Evolutionary conservation across 1,140 invertebrate species (phyloP).

Genomic region (Scaptomyza montana): DNA sequence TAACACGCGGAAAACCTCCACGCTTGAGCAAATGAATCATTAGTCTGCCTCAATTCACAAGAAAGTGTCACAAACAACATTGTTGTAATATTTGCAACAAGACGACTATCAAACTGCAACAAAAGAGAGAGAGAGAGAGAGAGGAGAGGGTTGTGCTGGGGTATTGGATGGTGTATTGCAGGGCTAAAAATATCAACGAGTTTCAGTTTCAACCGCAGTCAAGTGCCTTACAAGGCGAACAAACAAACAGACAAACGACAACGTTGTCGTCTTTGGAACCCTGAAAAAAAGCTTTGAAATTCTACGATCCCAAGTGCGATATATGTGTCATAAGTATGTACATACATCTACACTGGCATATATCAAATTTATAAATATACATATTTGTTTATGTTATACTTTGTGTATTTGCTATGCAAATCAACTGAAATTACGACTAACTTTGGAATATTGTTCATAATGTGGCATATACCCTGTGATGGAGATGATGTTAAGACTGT

Average conservation of each 20-base stretch:
- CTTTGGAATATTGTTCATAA: constrained; percentile 37
- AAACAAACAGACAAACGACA: too few species aligned
- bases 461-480: constrained; percentile 33
- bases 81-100: background rate
- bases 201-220: constrained; percentile 75
- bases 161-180: constrained; percentile 16
- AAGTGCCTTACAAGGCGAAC: constrained; percentile 67
- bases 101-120: background rate
- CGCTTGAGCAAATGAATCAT: constrained; percentile 11
- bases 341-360: constrained; percentile 22
- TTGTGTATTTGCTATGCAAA: constrained; percentile 56
- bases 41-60: background rate
- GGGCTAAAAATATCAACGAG: constrained; percentile 62
- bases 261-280: constrained; percentile 24
- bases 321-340: constrained; percentile 36
- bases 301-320: constrained; percentile 41
- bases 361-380: constrained; percentile 8
- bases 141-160: background rate
- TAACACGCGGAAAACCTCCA: constrained; percentile 19
- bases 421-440: constrained; percentile 62
- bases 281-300: constrained; percentile 45
- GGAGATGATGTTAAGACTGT: too few species aligned
- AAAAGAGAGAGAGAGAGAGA: background rate
- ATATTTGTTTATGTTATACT: background rate
- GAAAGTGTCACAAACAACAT: constrained; percentile 17